phyloP scores from a whole-genome alignment of 64 coral and sea anemone genomes.

The Astreopora myriophthalma region DNA sequence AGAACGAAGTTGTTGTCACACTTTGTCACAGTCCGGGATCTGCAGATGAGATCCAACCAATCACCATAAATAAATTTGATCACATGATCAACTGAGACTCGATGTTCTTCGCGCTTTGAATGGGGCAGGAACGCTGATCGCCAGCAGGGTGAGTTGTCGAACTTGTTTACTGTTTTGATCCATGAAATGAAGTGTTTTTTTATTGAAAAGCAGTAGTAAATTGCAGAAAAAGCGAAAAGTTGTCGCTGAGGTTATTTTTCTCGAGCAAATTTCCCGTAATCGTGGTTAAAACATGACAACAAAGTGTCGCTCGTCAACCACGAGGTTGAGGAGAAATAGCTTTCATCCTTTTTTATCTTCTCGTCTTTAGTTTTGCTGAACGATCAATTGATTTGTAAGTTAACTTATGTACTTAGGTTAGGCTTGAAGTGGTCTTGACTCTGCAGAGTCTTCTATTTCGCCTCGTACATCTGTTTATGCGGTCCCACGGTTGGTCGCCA shows the following conservation, averaged over 20 bases:
- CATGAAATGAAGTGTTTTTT: not conserved
- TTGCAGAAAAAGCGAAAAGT: no score
- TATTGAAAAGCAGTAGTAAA: not conserved
- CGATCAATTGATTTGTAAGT: not conserved
- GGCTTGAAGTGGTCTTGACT: no score
- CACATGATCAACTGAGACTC: not conserved
- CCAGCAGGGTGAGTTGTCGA: not conserved
- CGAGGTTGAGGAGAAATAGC: not conserved
- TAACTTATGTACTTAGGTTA: not conserved
- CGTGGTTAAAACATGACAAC: no score
- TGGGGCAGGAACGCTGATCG: no score
- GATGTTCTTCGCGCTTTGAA: not conserved
- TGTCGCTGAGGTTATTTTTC: no score
- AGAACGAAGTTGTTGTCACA: no score
- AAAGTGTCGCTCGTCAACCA: no score
- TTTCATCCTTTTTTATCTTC: not conserved
- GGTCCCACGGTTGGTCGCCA: not conserved
- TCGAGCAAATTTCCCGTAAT: no score
- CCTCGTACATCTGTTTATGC: not conserved
- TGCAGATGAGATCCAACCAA: not conserved
- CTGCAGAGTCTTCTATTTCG: no score
- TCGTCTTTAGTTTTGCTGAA: not conserved
- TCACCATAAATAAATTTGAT: not conserved
- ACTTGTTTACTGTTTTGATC: not conserved
- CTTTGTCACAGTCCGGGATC: not conserved